A percentile compares a stretch with the other conserved stretches of the same genome.
Conservation (phyloP, 2,797 vertebrate species). For the Sebastes melanostomus region DNA sequence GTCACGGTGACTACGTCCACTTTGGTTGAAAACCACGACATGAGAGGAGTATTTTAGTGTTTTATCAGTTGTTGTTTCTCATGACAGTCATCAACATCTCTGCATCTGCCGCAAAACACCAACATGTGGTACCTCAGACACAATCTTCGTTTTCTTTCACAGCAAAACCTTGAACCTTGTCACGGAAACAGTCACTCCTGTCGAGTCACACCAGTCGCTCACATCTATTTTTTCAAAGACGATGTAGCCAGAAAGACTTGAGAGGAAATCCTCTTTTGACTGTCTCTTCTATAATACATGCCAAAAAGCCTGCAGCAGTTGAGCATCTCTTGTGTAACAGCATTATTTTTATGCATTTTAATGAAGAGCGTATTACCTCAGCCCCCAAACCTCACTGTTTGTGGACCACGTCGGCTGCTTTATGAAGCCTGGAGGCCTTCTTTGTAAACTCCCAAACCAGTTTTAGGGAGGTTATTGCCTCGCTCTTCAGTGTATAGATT, state of each 20-base stretch:
- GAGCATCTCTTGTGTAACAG: constrained; percentile 51
- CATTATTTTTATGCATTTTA: constrained; percentile 61
- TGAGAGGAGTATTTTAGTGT: neutral
- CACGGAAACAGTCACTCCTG: neutral
- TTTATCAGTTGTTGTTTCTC: neutral
- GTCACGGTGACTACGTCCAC: no score
- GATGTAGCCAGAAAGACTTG: neutral
- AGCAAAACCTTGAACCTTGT: neutral
- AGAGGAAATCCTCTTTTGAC: constrained; percentile 26
- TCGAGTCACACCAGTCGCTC: neutral
- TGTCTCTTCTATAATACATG: constrained; percentile 38
- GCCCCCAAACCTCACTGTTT: constrained; percentile 8
- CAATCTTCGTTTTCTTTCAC: neutral
- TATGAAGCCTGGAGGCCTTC: constrained; percentile 5
- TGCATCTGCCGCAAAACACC: neutral
- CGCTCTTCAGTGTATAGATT: neutral
- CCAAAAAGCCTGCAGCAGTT: constrained; percentile 41
- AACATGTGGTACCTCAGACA: neutral
- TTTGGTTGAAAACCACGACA: neutral
- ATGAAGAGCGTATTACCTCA: constrained; percentile 43
- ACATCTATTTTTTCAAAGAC: constrained; percentile 4
- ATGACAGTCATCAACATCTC: neutral
- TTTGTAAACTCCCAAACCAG: neutral
- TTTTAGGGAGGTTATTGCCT: constrained; percentile 13
- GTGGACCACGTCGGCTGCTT: constrained; percentile 16